Evolutionary conservation across 2,113 vertebrate genomes (phyloP), one percentile per base, ranked within the genome.

Genomic region (Phaethornis superciliosus): DNA sequence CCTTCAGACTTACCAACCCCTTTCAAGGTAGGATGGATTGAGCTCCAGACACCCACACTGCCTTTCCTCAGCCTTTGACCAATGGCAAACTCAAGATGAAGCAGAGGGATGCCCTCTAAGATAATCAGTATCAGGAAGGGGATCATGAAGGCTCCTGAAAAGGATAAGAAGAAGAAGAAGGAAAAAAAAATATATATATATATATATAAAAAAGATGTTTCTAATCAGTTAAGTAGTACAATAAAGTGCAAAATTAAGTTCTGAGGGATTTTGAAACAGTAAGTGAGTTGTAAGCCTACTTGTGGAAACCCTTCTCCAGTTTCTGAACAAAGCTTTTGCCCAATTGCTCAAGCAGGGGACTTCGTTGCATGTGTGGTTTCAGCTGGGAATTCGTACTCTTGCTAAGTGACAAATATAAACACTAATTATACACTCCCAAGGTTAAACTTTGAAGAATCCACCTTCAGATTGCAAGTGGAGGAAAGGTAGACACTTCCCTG

Each of bases 121-220:
- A 99, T 98, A 85, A 99, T 95, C 79, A 99, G 98, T 95, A 99
- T 98, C 68, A 99, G 98, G 95, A 99, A 99, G 1, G 99, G 99
- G 75, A 99, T 99, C 99, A 99, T 99, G 78, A 99, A 99, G 1
- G 99, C 99, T 54, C 99, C 99, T 99, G 93, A 4, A 90, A 95
- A 15, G 4, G 26, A 54, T 33, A 58, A 85, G 47, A 47, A 78
- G 55, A n/a, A 14, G 37, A 49, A 23, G 15, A 44, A 44, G 42
- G 42, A 21, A 49, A 49, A 49, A 10, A 49, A 49, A 49, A n/a
- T n/a, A n/a, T n/a, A n/a, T n/a, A n/a, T n/a, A n/a, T n/a, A n/a
- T n/a, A n/a, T n/a, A n/a, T n/a, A n/a, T n/a, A n/a, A 10, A 49
- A 49, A 55, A 37, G 3, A 24, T 16, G 20, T 63, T 84, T 90